Conservation (phyloP, 1,140 invertebrate species). For the Radopholus similis region DNA sequence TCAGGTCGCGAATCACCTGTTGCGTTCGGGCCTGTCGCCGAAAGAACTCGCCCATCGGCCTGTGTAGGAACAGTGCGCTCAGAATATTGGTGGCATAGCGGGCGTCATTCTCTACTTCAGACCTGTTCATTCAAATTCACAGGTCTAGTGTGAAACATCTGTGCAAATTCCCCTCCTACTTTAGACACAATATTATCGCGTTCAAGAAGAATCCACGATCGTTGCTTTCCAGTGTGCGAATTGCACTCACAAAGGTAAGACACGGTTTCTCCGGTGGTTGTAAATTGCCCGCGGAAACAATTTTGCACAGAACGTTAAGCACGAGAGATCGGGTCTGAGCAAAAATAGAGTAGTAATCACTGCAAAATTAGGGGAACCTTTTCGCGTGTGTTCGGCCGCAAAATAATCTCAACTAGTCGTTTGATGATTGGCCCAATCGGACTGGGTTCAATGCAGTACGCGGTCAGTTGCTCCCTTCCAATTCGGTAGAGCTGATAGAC, state of each 20-base stretch:
- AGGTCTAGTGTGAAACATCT: too few species aligned
- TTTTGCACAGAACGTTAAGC: background rate
- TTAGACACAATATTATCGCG: background rate
- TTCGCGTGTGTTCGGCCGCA: background rate
- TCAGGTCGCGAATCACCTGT: background rate
- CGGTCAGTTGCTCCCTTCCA: background rate
- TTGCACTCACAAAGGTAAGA: background rate
- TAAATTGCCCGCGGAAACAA: background rate
- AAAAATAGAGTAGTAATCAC: too few species aligned
- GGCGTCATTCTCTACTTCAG: background rate
- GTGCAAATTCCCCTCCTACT: background rate
- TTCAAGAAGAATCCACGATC: background rate
- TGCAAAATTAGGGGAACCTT: too few species aligned
- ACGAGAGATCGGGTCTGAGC: background rate
- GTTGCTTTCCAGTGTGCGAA: background rate
- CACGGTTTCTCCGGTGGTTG: too few species aligned
- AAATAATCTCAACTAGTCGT: background rate
- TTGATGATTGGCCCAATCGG: background rate
- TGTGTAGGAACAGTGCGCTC: background rate
- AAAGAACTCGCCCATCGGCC: background rate
- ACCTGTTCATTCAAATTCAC: background rate
- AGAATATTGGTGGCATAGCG: background rate
- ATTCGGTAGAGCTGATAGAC: background rate
- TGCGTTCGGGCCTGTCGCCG: background rate
- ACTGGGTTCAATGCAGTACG: background rate